Conservation (phyloP, 2,888 invertebrate species). For the Augiades crinisus region DNA sequence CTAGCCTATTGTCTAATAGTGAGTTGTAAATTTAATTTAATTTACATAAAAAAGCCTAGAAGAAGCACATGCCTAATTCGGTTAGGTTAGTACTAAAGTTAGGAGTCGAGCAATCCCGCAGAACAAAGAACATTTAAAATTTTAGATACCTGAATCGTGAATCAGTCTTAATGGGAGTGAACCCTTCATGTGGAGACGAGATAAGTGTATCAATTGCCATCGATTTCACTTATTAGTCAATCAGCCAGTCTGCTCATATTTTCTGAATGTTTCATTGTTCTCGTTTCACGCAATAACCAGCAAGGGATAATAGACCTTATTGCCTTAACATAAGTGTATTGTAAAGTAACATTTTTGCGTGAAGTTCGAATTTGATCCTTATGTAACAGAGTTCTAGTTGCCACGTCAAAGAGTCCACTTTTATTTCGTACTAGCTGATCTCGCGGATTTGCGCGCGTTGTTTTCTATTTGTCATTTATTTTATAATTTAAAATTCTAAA, state of each 20-base stretch:
- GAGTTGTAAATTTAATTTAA: too few relatives aligned
- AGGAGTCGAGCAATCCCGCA: too few relatives aligned
- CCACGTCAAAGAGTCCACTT: constrained; percentile 5
- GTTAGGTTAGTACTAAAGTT: too few relatives aligned
- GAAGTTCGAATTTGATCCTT: constrained; percentile 11
- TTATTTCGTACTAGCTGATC: constrained; percentile 16
- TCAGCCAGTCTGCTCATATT: constrained; percentile 27
- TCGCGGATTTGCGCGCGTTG: too few relatives aligned
- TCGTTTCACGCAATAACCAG: not conserved
- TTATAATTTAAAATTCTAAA: too few relatives aligned
- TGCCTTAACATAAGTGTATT: constrained; percentile 12
- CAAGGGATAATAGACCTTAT: constrained; percentile 7
- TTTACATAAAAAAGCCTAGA: too few relatives aligned
- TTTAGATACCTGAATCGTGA: not conserved
- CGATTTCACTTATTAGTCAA: constrained; percentile 32
- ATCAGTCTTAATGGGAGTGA: constrained; percentile 13
- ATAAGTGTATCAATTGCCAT: constrained; percentile 26
- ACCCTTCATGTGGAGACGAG: constrained; percentile 5
- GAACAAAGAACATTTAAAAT: too few relatives aligned
- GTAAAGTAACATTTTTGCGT: not conserved
- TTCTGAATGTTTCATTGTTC: constrained; percentile 20
- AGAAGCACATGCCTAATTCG: too few relatives aligned
- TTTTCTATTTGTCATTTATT: too few relatives aligned
- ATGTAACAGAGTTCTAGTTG: constrained; percentile 2
- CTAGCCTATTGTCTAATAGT: too few relatives aligned